A percentile compares a stretch with the other conserved stretches of the same genome.
These are phyloP conservation scores for Apostichopus leukothele DNA, from an alignment of 53 echinoderm and acorn worm species.

Conservation along the genomic window DNA sequence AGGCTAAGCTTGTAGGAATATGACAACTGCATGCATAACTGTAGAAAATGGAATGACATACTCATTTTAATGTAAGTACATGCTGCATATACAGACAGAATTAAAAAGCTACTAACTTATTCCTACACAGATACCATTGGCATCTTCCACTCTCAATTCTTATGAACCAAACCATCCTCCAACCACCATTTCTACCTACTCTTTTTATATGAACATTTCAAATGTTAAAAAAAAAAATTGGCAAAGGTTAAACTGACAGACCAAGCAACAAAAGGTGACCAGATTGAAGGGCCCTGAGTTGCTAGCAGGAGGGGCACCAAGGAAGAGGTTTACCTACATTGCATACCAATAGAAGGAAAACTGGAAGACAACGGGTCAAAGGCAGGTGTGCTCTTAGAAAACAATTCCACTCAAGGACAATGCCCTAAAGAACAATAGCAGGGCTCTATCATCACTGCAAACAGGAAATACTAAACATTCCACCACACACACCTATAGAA, in stretches of 20 bases:
- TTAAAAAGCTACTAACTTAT: background rate
- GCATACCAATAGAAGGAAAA: background rate
- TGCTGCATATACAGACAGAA: conserved; percentile 33
- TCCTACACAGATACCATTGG: background rate
- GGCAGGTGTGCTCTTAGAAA: background rate
- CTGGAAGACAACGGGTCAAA: conserved; percentile 9
- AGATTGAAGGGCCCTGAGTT: background rate
- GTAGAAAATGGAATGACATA: conserved; percentile 38
- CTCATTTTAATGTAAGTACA: conserved; percentile 33
- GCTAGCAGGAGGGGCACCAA: background rate
- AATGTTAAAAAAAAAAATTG: background rate
- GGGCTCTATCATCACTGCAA: background rate
- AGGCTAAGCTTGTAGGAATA: conserved; percentile 8
- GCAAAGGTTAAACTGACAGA: background rate
- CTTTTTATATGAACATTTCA: background rate
- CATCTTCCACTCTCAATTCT: background rate
- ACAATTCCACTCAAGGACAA: background rate
- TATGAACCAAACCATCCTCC: background rate
- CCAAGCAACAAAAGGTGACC: background rate
- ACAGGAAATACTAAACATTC: too few species aligned
- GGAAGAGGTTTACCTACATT: too few species aligned
- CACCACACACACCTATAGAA: too few species aligned
- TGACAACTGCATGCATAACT: conserved; percentile 7
- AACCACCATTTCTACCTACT: background rate
- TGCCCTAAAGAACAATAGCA: background rate